These are phyloP conservation scores for Odontamblyopus lacepedii DNA, from an alignment of 2,797 vertebrate genomes.

Conservation along the genomic window DNA sequence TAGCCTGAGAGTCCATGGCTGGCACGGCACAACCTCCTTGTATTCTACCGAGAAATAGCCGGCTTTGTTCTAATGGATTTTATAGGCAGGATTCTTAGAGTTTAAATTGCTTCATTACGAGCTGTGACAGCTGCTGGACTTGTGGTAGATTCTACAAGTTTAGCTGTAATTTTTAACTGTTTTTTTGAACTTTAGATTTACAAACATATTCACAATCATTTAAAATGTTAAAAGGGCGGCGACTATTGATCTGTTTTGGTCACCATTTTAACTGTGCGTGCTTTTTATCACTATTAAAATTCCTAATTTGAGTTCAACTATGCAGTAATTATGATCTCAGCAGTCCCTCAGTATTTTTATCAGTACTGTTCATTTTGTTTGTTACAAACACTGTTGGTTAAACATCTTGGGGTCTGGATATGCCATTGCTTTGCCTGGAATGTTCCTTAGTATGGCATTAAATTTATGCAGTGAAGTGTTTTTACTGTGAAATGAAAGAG, in stretches of 20 bases:
- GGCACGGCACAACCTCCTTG: neutral
- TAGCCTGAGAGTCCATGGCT: neutral
- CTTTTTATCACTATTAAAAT: no score
- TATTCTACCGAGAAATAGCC: neutral
- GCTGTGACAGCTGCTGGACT: neutral
- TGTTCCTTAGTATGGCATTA: no score
- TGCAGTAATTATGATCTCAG: no score
- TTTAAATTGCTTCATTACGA: neutral
- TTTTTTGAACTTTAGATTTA: neutral
- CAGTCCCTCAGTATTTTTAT: no score
- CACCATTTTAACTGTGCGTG: no score
- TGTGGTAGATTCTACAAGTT: neutral
- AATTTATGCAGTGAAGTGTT: no score
- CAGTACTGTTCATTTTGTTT: no score
- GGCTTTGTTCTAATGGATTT: neutral
- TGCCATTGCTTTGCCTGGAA: no score
- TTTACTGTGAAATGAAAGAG: no score
- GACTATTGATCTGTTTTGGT: neutral
- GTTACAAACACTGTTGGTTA: no score
- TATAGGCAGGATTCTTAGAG: neutral
- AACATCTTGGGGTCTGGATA: no score
- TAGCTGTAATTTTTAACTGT: neutral
- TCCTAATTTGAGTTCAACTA: no score
- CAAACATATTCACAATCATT: neutral
- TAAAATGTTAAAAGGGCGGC: neutral